Conservation (phyloP, 2,113 vertebrate species). For the Tonatia bakeri region DNA sequence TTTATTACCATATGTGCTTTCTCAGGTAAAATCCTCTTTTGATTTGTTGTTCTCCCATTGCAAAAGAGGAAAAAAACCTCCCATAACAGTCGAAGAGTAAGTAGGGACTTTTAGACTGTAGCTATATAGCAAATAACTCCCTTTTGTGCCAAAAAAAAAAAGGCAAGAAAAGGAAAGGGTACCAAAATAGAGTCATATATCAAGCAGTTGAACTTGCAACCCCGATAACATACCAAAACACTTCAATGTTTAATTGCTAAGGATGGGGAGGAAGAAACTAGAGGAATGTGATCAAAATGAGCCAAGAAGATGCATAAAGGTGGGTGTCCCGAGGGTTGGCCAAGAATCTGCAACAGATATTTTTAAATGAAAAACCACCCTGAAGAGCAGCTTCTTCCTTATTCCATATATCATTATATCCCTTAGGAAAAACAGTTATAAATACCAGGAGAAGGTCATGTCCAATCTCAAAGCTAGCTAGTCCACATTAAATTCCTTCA, state of each 20-base stretch:
- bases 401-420: slow-evolving; percentile 35
- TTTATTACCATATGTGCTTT: not conserved
- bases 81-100: not conserved
- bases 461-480: slow-evolving; percentile 11
- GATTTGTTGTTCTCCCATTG: slow-evolving; percentile 22
- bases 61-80: not conserved
- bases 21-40: slow-evolving; percentile 41
- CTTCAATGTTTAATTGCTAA: slow-evolving; percentile 50
- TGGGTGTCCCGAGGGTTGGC: slow-evolving; percentile 43
- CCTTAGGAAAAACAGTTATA: slow-evolving; percentile 35
- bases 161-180: not conserved
- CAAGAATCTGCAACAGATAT: slow-evolving; percentile 42
- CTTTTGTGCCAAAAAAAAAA: not conserved
- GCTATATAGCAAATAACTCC: slow-evolving; percentile 46
- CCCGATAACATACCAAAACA: slow-evolving; percentile 53
- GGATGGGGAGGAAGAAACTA: slow-evolving; percentile 31
- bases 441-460: slow-evolving; percentile 43
- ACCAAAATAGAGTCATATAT: slow-evolving; percentile 59
- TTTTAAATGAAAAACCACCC: slow-evolving; percentile 18
- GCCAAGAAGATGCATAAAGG: slow-evolving; percentile 61
- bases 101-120: slow-evolving; percentile 15
- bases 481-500: slow-evolving; percentile 40
- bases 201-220: slow-evolving; percentile 63
- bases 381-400: slow-evolving; percentile 41
- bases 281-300: slow-evolving; percentile 50